Conservation (phyloP, 2,888 invertebrate genomes). For the Agrochola macilenta region DNA sequence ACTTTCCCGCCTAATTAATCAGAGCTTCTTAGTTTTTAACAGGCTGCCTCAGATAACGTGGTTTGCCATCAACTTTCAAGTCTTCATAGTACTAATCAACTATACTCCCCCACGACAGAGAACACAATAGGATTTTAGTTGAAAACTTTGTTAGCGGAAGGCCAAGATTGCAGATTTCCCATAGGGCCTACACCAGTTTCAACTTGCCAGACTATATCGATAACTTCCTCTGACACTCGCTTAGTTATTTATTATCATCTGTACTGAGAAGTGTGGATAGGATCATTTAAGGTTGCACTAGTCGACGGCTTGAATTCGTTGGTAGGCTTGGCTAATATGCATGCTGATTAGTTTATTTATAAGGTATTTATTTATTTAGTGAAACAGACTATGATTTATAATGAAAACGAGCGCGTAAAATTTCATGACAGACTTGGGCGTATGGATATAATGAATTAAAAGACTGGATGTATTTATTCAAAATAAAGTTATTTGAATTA, state of each 20-base stretch:
- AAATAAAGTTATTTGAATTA: too few relatives aligned
- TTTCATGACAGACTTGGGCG: too few relatives aligned
- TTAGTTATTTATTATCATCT: slow-evolving; percentile 80
- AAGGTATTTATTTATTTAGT: too few relatives aligned
- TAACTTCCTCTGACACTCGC: slow-evolving; percentile 84
- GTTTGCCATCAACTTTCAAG: slow-evolving; percentile 71
- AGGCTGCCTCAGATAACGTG: slow-evolving; percentile 49
- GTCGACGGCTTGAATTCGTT: too few relatives aligned
- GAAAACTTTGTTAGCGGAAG: slow-evolving; percentile 89
- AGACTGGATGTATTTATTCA: too few relatives aligned
- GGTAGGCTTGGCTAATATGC: too few relatives aligned
- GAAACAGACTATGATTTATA: too few relatives aligned
- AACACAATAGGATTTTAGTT: slow-evolving; percentile 89
- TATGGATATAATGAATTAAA: too few relatives aligned
- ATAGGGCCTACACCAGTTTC: slow-evolving; percentile 86
- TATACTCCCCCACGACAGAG: slow-evolving; percentile 81
- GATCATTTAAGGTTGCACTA: slow-evolving; percentile 6
- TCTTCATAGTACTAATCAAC: slow-evolving; percentile 81
- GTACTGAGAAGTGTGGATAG: slow-evolving; percentile 59
- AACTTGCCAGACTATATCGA: slow-evolving; percentile 87
- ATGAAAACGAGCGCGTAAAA: too few relatives aligned
- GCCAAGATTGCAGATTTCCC: slow-evolving; percentile 90
- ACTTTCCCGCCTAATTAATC: slow-evolving; percentile 55
- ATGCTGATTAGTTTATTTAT: too few relatives aligned
- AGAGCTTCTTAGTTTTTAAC: slow-evolving; percentile 48